A percentile compares a stretch with the other conserved stretches of the same genome.
phyloP scores from a whole-genome alignment of 2,888 invertebrate species.

The Hypercompe scribonia region DNA sequence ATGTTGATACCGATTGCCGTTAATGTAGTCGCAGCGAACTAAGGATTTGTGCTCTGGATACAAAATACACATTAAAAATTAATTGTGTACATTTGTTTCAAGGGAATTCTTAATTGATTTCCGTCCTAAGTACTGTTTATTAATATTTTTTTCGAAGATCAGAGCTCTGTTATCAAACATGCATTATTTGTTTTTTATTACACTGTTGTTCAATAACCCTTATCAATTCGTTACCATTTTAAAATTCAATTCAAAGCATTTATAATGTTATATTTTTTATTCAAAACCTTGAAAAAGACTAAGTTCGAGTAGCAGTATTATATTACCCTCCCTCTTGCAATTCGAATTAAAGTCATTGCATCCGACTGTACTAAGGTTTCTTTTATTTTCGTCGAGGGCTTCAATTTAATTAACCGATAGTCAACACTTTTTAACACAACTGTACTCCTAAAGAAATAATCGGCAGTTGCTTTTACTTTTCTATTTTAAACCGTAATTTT shows the following conservation, averaged over 20 bases:
- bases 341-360: conserved; percentile 61
- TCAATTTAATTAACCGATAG: conserved; percentile 79
- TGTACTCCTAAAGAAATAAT: conserved; percentile 39
- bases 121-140: no score
- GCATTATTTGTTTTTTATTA: neutral
- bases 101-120: no score
- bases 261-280: neutral
- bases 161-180: neutral
- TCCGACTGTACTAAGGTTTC: conserved; percentile 71
- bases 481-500: conserved; percentile 57
- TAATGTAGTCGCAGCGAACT: no score
- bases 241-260: neutral
- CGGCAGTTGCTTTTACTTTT: conserved; percentile 31
- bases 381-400: conserved; percentile 71
- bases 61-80: no score
- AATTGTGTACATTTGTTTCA: no score
- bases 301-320: conserved; percentile 22
- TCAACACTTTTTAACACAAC: conserved; percentile 64
- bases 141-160: neutral
- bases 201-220: neutral
- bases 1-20: no score
- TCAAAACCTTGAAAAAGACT: conserved; percentile 16
- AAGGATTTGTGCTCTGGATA: no score
- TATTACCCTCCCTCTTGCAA: conserved; percentile 26
- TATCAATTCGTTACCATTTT: neutral